Percentiles rank a stretch among this genome's conserved stretches.
Conservation (phyloP, 2,888 invertebrate species). For the Chirona hameri region DNA sequence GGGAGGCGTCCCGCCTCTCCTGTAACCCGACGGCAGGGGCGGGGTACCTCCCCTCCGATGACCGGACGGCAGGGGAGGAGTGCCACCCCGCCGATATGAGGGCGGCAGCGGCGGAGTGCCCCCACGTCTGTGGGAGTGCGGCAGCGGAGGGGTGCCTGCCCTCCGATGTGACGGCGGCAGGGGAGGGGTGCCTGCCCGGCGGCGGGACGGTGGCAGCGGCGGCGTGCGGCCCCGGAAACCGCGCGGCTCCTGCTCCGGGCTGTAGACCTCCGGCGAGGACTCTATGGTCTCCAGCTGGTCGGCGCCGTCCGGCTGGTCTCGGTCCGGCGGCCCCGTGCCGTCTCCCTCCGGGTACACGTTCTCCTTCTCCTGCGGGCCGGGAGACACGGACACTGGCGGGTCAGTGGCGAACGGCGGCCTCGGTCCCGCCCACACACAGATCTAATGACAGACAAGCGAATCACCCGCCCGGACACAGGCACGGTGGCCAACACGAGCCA, state of each 20-base stretch:
- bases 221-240: neutral
- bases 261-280: conserved; percentile 12
- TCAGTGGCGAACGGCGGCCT: too few relatives aligned
- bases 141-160: neutral
- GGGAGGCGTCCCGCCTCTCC: too few relatives aligned
- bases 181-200: neutral
- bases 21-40: too few relatives aligned
- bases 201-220: neutral
- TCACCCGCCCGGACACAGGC: too few relatives aligned
- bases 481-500: too few relatives aligned
- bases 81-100: neutral
- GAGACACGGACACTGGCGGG: neutral
- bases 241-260: conserved; percentile 8
- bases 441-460: too few relatives aligned
- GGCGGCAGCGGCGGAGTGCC: neutral
- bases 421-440: too few relatives aligned
- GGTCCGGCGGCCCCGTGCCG: neutral
- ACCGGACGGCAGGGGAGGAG: too few relatives aligned
- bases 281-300: conserved; percentile 27
- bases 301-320: neutral
- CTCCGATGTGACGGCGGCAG: neutral
- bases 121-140: neutral
- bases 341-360: conserved; percentile 5
- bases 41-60: too few relatives aligned
- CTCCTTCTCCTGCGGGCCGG: conserved; percentile 3